Evolutionary conservation across 2,888 invertebrate genomes (phyloP).

Genomic region (Nomada fabriciana): DNA sequence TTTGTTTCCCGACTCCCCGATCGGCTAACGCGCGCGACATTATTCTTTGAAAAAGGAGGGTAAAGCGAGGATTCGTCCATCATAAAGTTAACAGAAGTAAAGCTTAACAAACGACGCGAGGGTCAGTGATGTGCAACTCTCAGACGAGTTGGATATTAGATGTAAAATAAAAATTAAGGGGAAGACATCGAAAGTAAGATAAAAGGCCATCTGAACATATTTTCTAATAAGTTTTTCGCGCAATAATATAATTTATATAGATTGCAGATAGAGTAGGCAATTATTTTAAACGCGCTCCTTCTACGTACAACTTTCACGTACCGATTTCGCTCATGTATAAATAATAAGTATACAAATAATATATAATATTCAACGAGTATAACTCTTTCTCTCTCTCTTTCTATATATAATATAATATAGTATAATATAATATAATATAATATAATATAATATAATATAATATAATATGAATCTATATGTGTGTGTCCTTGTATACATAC

Average conservation of each 20-base stretch:
- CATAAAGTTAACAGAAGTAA: conserved; percentile 66
- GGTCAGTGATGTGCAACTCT: conserved; percentile 38
- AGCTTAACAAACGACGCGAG: conserved; percentile 72
- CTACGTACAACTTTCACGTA: conserved; percentile 64
- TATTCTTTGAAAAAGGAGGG: conserved; percentile 32
- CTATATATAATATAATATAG: conserved; percentile 20
- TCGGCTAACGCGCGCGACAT: conserved; percentile 46
- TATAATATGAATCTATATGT: conserved; percentile 49
- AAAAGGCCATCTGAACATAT: conserved; percentile 7
- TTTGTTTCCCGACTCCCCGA: conserved; percentile 37
- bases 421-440: no score
- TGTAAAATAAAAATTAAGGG: conserved; percentile 40
- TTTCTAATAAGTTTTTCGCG: neutral
- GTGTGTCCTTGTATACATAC: conserved; percentile 59
- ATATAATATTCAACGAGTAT: conserved; percentile 74
- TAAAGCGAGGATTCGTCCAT: conserved; percentile 57
- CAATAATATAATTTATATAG: conserved; percentile 11
- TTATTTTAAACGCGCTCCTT: conserved; percentile 50
- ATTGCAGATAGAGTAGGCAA: conserved; percentile 37
- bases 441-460: conserved; percentile 31
- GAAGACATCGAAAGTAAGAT: conserved; percentile 55
- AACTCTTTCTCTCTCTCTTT: conserved; percentile 45
- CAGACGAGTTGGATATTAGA: conserved; percentile 36
- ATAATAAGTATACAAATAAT: conserved; percentile 70
- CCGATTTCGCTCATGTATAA: conserved; percentile 64